Evolutionary conservation across 2,113 vertebrate genomes (phyloP).

Genomic region (Neofelis nebulosa): DNA sequence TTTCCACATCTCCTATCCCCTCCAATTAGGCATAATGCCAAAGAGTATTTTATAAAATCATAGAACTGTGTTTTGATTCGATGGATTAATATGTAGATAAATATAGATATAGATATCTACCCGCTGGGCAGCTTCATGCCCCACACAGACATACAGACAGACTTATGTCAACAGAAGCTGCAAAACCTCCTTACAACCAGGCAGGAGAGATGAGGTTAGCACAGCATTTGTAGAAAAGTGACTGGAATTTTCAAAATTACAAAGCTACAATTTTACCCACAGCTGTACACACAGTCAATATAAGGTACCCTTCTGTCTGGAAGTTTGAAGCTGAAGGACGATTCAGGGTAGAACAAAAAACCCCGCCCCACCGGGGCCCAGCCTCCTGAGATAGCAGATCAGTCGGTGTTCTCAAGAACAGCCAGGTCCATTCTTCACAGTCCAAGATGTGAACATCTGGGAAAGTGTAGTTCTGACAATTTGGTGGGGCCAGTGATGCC

Average conservation of each 20-base stretch:
- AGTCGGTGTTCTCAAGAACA: background rate
- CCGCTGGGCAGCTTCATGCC: background rate
- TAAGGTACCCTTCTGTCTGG: background rate
- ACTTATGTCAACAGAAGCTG: background rate
- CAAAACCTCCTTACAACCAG: background rate
- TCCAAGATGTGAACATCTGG: background rate
- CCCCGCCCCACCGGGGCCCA: background rate
- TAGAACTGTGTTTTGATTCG: background rate
- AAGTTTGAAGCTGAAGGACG: background rate
- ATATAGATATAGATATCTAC: background rate
- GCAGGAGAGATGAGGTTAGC: background rate
- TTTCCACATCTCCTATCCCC: accelerated
- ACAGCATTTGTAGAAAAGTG: background rate
- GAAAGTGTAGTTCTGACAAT: background rate
- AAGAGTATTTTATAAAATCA: background rate
- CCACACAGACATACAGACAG: background rate
- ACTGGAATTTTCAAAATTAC: background rate
- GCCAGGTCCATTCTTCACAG: background rate
- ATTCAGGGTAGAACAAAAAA: background rate
- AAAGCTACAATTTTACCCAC: background rate
- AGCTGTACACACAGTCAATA: background rate
- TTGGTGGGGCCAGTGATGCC: background rate
- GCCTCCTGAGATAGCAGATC: background rate
- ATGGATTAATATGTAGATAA: background rate
- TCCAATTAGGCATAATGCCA: background rate